These are phyloP conservation scores for Piprites chloris DNA, from an alignment of 2,113 vertebrate genomes.

Conservation along the genomic window DNA sequence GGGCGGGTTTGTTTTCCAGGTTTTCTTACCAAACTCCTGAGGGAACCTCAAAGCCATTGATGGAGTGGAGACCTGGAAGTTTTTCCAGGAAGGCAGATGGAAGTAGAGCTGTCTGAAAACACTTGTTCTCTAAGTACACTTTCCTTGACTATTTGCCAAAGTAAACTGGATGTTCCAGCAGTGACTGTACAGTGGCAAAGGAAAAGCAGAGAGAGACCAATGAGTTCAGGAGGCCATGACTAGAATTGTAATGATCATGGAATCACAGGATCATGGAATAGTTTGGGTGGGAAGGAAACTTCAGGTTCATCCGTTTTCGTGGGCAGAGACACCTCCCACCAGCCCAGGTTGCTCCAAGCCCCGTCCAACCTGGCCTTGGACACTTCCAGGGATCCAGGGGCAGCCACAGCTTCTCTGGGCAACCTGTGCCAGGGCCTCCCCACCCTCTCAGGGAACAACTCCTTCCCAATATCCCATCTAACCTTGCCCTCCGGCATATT, in stretches of 20 bases:
- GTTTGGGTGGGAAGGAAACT: not conserved
- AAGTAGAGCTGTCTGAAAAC: not conserved
- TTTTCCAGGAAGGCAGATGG: not conserved
- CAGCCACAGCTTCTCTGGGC: not conserved
- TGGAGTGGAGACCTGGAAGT: not conserved
- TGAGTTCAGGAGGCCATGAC: not conserved
- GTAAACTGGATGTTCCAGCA: not conserved
- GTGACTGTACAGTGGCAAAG: not conserved
- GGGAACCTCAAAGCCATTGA: not conserved
- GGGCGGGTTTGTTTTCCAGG: fast-evolving
- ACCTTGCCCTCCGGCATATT: not conserved
- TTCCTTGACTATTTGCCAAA: not conserved
- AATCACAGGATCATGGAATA: not conserved
- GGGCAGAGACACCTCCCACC: not conserved
- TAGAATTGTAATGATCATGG: not conserved
- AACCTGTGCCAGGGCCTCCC: not conserved
- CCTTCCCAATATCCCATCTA: not conserved
- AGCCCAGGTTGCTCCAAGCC: fast-evolving
- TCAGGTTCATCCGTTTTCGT: no score
- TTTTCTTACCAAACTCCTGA: not conserved
- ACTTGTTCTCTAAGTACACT: not conserved
- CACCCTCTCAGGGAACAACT: not conserved
- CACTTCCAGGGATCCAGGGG: not conserved
- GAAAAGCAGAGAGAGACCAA: fast-evolving
- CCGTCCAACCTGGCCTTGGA: fast-evolving